phyloP scores from a whole-genome alignment of 2,888 invertebrate genomes.

The Rhabditoides inermis region DNA sequence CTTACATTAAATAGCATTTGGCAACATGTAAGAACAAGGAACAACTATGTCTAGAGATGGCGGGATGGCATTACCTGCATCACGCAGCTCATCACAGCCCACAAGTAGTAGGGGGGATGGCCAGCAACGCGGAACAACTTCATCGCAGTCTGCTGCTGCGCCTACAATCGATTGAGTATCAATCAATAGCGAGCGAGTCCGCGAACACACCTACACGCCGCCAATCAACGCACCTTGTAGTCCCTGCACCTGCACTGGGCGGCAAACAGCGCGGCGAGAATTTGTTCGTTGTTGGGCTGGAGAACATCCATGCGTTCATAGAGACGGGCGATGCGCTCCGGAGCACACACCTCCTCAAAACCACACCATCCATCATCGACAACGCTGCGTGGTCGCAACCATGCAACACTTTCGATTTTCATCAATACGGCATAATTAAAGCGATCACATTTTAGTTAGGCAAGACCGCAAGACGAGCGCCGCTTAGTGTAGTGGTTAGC shows the following conservation, averaged over 20 bases:
- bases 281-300: constrained; percentile 79
- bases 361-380: too few relatives aligned
- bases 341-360: constrained; percentile 59
- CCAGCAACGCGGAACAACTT: constrained; percentile 79
- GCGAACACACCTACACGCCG: background rate
- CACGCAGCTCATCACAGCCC: constrained; percentile 93
- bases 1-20: too few relatives aligned
- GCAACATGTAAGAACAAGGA: too few relatives aligned
- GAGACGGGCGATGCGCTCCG: constrained; percentile 71
- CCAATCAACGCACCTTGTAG: constrained; percentile 5
- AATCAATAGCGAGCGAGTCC: background rate
- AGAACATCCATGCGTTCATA: constrained; percentile 80
- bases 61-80: constrained; percentile 67
- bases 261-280: constrained; percentile 88
- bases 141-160: constrained; percentile 68
- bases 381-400: too few relatives aligned
- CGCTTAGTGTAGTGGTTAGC: too few relatives aligned
- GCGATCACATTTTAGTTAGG: too few relatives aligned
- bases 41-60: too few relatives aligned
- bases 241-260: constrained; percentile 69
- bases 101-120: constrained; percentile 92
- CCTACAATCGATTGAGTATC: constrained; percentile 9
- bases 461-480: too few relatives aligned
- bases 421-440: too few relatives aligned
- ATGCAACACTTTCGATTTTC: too few relatives aligned